Evolutionary conservation across 2,888 invertebrate species (phyloP).

Genomic region (Lasioglossum leucozonium): DNA sequence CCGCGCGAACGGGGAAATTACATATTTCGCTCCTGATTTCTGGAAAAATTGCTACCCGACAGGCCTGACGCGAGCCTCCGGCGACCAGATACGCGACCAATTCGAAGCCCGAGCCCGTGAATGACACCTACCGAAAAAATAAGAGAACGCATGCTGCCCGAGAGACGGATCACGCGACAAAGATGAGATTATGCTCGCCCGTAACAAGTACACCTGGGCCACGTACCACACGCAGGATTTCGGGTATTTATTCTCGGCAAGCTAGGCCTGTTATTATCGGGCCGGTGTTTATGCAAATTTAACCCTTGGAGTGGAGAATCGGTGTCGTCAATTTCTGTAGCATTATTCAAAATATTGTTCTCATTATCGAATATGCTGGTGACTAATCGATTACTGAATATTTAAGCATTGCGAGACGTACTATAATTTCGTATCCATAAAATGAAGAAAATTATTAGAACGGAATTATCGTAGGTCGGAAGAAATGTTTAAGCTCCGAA

Average conservation of each 20-base stretch:
- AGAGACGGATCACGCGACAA: neutral
- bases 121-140: neutral
- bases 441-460: too few species aligned
- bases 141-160: neutral
- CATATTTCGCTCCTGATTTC: conserved; percentile 36
- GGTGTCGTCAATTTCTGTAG: too few species aligned
- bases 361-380: too few species aligned
- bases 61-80: neutral
- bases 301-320: too few species aligned
- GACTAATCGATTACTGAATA: too few species aligned
- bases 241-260: neutral
- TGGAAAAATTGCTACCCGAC: conserved; percentile 9
- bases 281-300: too few species aligned
- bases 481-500: too few species aligned
- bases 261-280: neutral
- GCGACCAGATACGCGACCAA: neutral
- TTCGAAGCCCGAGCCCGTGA: neutral
- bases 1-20: conserved; percentile 34
- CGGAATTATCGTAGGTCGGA: too few species aligned
- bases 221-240: neutral
- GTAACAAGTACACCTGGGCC: neutral
- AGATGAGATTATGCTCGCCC: neutral
- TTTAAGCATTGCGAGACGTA: too few species aligned
- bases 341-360: too few species aligned
- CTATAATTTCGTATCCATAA: too few species aligned